Base-by-base conservation (phyloP, 1,140 invertebrate genomes). In the Episyrphus balteatus region DNA sequence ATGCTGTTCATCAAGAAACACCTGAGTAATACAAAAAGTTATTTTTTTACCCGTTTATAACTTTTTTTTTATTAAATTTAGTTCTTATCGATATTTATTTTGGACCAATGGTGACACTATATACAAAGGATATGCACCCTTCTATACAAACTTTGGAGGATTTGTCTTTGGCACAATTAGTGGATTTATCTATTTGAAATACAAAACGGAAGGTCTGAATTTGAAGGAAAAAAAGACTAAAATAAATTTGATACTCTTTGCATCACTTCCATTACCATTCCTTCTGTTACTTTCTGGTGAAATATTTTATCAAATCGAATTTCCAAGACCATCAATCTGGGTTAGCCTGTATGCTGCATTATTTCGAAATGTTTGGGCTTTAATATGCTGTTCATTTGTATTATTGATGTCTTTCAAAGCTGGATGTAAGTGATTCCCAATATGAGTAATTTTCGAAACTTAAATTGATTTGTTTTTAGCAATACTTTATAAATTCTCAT, bases 1-100 rank as follows among this genome's bases (percentile, higher is more conserved):
- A 69, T 1, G 72, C 67, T 2, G 66, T 71, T 9, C 73, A 75
- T 56, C 57, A 72, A 14, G 66, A 73, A 39, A 69, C 68, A 37
- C 73, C 72, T 47, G 63, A 70, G 74, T 76, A 50, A 69, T 34
- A 34, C 31, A 49, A 44, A 11, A 2, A 33, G 9, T 31, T 26
- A 26, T 26, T 26, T 5, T 26, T 3, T 26, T 5, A 5, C 21
- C 21, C 8, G 21, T 8, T 26, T 5, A 26, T 3, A 26, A 3
- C 12, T 18, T 31, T 3, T 39, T 47, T 13, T 18, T 42, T 15
- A 14, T 31, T 50, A 10, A 34, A 9, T 45, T 14, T 17, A 68
- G 64, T 46, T 61, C 53, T 3, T 61, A 59, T 46, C 59, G 63
- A 8, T 67, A 57, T 51, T 48, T 61, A 18, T 59, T 52, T 36